Evolutionary conservation across 2,888 invertebrate genomes (phyloP), one percentile per base, ranked within the genome.

Genomic region (Hirtodrosophila confusa): DNA sequence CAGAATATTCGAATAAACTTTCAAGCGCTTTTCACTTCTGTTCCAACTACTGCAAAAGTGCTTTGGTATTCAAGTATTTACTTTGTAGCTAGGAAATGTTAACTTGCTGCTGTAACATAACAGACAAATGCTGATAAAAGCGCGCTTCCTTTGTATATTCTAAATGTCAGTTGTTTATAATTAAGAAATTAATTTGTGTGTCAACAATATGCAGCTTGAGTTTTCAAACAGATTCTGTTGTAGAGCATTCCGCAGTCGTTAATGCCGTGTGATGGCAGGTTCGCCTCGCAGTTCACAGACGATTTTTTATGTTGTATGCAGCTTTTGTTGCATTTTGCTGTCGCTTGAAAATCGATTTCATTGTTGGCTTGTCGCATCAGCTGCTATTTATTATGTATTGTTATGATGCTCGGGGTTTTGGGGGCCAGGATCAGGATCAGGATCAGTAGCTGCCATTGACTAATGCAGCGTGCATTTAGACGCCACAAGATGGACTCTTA

Each of bases 361-460:
- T 72, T 80, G 72, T 78, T 66, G 72, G 60, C 69, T 61, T 68
- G 71, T 75, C 62, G 62, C 50, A 75, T 78, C 78, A 69, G 57
- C 72, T 72, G 78, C 60, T 65, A 82, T 78, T 82, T 82, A 82
- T 78, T 48, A 56, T 58, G 62, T 37, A 72, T 78, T 80, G 82
- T 79, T 75, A 68, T 74, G 75, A 70, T 73, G 45, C 47, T 35
- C 29, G n/a, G 37, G 17, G 8, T n/a, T n/a, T 43, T n/a, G n/a
- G 23, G 4, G 8, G 11, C 11, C 23, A 12, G 39, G 24, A 27
- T 43, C 11, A 37, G 29, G 11, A 24, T 31, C 47, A 6, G 72
- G 37, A 67, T 33, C 49, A 50, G 40, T 41, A n/a, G 37, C 33
- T 35, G 43, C 51, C 40, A 49, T 50, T 73, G 69, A 69, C 65